A percentile compares a stretch with the other conserved stretches of the same genome.
phyloP scores from a whole-genome alignment of 2,888 invertebrate species.

The Campaea margaritaria region DNA sequence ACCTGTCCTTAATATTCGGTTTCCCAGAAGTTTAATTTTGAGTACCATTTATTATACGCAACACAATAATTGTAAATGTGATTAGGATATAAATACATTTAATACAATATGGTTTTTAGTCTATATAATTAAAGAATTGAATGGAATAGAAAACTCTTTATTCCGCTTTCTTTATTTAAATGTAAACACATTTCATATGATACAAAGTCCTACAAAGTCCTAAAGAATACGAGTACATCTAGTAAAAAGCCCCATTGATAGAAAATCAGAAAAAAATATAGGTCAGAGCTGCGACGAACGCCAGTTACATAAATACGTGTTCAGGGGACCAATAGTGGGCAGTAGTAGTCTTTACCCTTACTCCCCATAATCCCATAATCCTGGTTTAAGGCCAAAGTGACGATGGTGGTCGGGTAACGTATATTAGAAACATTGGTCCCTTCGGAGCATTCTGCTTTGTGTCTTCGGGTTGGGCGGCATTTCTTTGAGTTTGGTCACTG shows the following conservation, averaged over 20 bases:
- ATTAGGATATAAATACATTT: too few relatives aligned
- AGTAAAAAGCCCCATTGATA: constrained; percentile 1
- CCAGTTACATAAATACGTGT: constrained; percentile 8
- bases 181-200: background rate
- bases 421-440: background rate
- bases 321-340: constrained; percentile 1
- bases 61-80: too few relatives aligned
- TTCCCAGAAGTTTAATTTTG: too few relatives aligned
- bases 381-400: constrained; percentile 2
- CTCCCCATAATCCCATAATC: constrained; percentile 7
- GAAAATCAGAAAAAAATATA: constrained; percentile 5
- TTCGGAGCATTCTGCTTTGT: background rate
- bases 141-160: too few relatives aligned
- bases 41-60: too few relatives aligned
- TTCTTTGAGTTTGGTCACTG: too few relatives aligned
- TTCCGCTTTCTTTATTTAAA: too few relatives aligned
- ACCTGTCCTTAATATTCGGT: too few relatives aligned
- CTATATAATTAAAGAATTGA: too few relatives aligned
- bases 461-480: background rate
- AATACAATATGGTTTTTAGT: too few relatives aligned
- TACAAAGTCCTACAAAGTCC: background rate
- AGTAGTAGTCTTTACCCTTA: background rate
- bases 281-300: constrained; percentile 3
- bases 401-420: background rate
- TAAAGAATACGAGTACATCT: background rate